phyloP scores from a whole-genome alignment of 2,888 invertebrate species.

The Autographa pulchrina region DNA sequence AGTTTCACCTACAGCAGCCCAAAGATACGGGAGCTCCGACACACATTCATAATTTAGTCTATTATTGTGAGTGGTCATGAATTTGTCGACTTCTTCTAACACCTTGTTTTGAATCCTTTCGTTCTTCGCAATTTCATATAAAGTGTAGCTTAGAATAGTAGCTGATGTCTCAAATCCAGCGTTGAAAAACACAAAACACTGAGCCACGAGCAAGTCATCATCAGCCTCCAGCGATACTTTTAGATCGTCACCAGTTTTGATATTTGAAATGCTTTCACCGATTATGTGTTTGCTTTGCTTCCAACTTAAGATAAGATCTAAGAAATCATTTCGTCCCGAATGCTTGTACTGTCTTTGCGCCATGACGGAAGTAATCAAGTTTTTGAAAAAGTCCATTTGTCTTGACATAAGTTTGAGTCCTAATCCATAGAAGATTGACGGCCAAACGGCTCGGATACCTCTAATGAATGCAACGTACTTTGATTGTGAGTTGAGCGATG shows the following conservation, averaged over 20 bases:
- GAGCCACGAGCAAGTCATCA: conserved; percentile 82
- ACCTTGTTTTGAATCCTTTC: conserved; percentile 61
- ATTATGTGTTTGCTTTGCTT: conserved; percentile 61
- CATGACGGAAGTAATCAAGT: conserved; percentile 63
- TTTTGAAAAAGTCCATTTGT: conserved; percentile 63
- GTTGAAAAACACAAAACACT: conserved; percentile 84
- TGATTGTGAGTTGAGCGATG: conserved; percentile 52
- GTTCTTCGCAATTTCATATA: conserved; percentile 72
- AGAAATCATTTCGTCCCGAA: conserved; percentile 67
- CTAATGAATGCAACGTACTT: conserved; percentile 48
- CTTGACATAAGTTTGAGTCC: conserved; percentile 57
- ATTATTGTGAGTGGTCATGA: conserved; percentile 57
- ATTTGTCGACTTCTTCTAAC: conserved; percentile 69
- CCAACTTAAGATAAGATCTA: conserved; percentile 69
- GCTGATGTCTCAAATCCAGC: conserved; percentile 76
- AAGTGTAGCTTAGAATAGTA: conserved; percentile 61
- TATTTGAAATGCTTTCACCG: conserved; percentile 67
- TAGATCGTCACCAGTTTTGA: conserved; percentile 54
- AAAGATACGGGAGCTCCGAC: conserved; percentile 66
- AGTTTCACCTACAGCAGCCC: conserved; percentile 68
- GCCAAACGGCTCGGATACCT: conserved; percentile 63
- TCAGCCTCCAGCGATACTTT: conserved; percentile 66
- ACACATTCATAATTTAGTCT: conserved; percentile 68
- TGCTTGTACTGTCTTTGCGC: conserved; percentile 60
- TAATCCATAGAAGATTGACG: conserved; percentile 63